Evolutionary conservation across 2,113 vertebrate species (phyloP).

Genomic region (Hydrolagus affinis): DNA sequence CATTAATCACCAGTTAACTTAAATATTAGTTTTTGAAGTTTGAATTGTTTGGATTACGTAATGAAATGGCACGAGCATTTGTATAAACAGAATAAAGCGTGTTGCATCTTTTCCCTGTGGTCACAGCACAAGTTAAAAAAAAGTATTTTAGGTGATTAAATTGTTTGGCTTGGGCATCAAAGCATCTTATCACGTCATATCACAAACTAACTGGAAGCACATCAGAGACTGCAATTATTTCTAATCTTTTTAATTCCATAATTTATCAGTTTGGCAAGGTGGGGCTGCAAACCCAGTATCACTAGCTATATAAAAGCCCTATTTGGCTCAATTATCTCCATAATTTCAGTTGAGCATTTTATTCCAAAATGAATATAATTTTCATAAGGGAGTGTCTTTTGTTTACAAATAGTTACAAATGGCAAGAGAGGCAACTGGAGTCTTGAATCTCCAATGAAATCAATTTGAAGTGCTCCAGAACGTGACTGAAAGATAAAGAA

Average conservation of each 20-base stretch:
- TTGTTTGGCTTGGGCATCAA: slow-evolving; percentile 16
- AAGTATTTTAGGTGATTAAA: slow-evolving; percentile 5
- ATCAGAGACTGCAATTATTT: slow-evolving; percentile 10
- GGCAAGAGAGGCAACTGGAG: no score
- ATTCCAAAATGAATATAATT: neutral
- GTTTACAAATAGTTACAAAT: neutral
- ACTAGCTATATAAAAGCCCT: neutral
- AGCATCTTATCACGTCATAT: neutral
- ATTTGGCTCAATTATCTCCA: neutral
- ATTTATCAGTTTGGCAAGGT: neutral
- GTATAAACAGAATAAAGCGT: neutral
- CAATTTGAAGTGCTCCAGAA: no score
- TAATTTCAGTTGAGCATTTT: neutral
- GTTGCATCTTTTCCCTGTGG: neutral
- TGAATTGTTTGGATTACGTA: slow-evolving; percentile 3
- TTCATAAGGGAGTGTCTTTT: neutral
- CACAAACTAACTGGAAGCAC: slow-evolving; percentile 13
- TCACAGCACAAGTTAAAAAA: neutral
- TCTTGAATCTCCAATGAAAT: no score
- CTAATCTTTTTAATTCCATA: slow-evolving; percentile 9
- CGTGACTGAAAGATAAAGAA: no score
- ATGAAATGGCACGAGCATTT: slow-evolving; percentile 10
- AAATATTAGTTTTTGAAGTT: neutral
- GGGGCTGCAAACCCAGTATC: neutral
- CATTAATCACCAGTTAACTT: neutral